Evolutionary conservation across 2,797 vertebrate genomes (phyloP).

Genomic region (Cirrhinus molitorella): DNA sequence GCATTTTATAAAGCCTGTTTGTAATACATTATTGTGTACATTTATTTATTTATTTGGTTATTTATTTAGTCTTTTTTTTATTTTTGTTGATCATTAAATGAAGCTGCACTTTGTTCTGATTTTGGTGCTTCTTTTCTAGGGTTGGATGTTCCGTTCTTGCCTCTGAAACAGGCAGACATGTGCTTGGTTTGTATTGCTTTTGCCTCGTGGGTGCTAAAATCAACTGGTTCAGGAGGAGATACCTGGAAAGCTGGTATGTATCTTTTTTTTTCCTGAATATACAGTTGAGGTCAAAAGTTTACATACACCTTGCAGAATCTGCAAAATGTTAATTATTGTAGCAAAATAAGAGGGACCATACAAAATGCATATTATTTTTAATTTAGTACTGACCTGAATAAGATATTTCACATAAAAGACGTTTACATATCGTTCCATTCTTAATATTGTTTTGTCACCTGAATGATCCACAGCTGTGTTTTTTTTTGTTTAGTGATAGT

Average conservation of each 20-base stretch:
- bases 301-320: no score
- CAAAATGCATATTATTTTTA: no score
- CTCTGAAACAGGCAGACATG: constrained; percentile 88
- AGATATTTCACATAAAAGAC: no score
- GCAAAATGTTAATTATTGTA: no score
- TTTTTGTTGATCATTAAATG: neutral
- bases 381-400: no score
- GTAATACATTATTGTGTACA: neutral
- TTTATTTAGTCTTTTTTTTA: neutral
- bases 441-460: no score
- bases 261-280: neutral
- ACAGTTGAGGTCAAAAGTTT: no score
- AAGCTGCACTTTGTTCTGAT: neutral
- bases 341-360: no score
- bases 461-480: no score
- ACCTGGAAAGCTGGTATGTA: constrained; percentile 93
- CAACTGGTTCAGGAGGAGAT: constrained; percentile 87
- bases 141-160: constrained; percentile 73
- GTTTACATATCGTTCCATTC: no score
- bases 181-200: constrained; percentile 96
- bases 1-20: neutral
- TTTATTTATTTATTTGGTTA: neutral
- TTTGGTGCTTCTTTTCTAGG: constrained; percentile 67
- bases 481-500: no score
- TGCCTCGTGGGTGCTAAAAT: constrained; percentile 94